A percentile compares a stretch with the other conserved stretches of the same genome.
phyloP scores from a whole-genome alignment of 2,113 vertebrate species.

The Spermophilus dauricus region DNA sequence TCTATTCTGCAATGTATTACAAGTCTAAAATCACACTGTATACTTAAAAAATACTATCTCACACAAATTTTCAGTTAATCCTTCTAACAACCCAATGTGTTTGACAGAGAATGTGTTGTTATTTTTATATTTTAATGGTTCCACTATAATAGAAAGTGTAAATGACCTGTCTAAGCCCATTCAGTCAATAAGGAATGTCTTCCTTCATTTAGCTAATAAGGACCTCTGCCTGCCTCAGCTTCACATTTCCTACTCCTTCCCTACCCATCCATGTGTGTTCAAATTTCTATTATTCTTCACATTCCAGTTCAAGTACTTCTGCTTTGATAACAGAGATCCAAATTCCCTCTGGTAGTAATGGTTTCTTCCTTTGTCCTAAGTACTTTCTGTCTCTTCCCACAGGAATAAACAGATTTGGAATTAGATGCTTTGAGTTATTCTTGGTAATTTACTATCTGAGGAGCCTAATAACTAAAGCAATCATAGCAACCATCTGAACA shows the following conservation, averaged over 20 bases:
- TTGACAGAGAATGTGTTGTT: neutral
- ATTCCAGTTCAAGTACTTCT: neutral
- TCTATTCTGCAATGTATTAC: neutral
- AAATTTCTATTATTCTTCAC: neutral
- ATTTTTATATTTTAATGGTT: neutral
- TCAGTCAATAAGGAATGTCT: neutral
- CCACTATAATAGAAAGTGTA: neutral
- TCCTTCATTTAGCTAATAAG: neutral
- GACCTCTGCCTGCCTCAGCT: neutral
- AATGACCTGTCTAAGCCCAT: neutral
- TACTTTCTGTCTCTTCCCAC: neutral
- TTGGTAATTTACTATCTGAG: neutral
- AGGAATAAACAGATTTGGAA: neutral
- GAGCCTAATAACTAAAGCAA: conserved; percentile 28
- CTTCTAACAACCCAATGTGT: neutral
- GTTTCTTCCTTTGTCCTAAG: neutral
- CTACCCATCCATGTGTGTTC: neutral
- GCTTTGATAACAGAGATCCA: neutral
- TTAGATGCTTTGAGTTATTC: neutral
- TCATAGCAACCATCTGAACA: neutral
- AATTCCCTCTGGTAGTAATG: neutral
- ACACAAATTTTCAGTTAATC: neutral
- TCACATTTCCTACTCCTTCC: neutral
- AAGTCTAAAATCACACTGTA: conserved; percentile 11
- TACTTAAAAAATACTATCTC: conserved; percentile 15